Base-by-base conservation (phyloP, 2,888 invertebrate genomes). In the Cataglyphis livida region DNA sequence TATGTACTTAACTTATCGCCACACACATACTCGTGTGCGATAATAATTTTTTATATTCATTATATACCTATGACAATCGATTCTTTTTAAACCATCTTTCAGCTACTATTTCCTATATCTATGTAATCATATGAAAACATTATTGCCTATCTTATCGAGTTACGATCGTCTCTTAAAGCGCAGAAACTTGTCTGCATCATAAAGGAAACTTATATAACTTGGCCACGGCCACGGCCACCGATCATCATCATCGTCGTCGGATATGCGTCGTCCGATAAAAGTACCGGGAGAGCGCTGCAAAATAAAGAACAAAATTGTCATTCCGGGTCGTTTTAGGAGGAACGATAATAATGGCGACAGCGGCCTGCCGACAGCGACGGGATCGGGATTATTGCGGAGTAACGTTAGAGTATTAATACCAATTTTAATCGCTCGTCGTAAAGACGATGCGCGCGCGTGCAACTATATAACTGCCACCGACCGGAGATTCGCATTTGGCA, bases 381-480 rank as follows among this genome's bases (percentile, higher is more conserved):
- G 59, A 35, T 25, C 70, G 44, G 57, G 78, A 79, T 79, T 79
- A 66, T 66, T 64, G 79, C 83, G 61, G 70, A 70, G 65, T 54
- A 70, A 71, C 59, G 71, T 65, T 75, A 66, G 73, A 84, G 87
- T 91, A 92, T 92, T 94, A 93, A 94, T 93, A 92, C 91, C 92
- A 92, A 92, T 94, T 93, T 94, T 94, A 94, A 94, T 94, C 93
- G 93, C 90, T 89, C 89, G 83, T 93, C 92, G 92, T 93, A 93
- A 93, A 94, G 89, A 91, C 90, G 86, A 85, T 83, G 83, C 85
- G 90, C 90, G 89, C 90, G 89, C 89, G 85, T 88, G 88, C 87
- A 89, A 91, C 88, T 89, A 90, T 88, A 91, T n/a, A 51, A 51
- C 87, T 88, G 86, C 79, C 71, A 79, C 62, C 85, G 74, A 57